These are phyloP conservation scores for Euclidia mi DNA, from an alignment of 2,888 invertebrate genomes.

Conservation along the genomic window DNA sequence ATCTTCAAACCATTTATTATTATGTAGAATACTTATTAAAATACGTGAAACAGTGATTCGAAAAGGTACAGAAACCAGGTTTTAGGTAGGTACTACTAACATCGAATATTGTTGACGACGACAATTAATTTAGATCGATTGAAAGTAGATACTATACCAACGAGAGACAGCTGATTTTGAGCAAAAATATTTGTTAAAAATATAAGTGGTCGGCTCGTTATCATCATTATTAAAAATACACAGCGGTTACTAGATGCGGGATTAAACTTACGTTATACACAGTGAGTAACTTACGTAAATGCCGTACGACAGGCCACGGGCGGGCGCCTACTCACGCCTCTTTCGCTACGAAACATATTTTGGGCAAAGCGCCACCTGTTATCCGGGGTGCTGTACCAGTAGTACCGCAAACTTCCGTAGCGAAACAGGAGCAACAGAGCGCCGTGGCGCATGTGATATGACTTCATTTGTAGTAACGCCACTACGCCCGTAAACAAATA, in stretches of 20 bases:
- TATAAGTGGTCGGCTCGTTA: conserved; percentile 83
- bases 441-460: conserved; percentile 87
- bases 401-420: conserved; percentile 44
- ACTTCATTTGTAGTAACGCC: conserved; percentile 85
- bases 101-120: conserved; percentile 76
- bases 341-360: conserved; percentile 59
- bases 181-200: conserved; percentile 87
- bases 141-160: conserved; percentile 72
- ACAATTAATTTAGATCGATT: conserved; percentile 69
- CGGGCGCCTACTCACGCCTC: conserved; percentile 71
- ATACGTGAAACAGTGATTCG: conserved; percentile 83
- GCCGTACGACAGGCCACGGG: conserved; percentile 85
- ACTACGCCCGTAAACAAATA: conserved; percentile 87
- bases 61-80: conserved; percentile 77
- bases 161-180: conserved; percentile 82
- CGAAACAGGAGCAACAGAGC: conserved; percentile 66
- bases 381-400: conserved; percentile 18
- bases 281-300: conserved; percentile 86
- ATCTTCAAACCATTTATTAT: conserved; percentile 83
- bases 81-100: conserved; percentile 76
- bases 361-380: conserved; percentile 55
- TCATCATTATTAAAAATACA: conserved; percentile 81
- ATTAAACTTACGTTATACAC: conserved; percentile 87
- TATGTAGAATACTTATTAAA: conserved; percentile 79
- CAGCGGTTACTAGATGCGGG: conserved; percentile 84